phyloP scores from a whole-genome alignment of 2,888 invertebrate species.

The Cremastinae sp. region DNA sequence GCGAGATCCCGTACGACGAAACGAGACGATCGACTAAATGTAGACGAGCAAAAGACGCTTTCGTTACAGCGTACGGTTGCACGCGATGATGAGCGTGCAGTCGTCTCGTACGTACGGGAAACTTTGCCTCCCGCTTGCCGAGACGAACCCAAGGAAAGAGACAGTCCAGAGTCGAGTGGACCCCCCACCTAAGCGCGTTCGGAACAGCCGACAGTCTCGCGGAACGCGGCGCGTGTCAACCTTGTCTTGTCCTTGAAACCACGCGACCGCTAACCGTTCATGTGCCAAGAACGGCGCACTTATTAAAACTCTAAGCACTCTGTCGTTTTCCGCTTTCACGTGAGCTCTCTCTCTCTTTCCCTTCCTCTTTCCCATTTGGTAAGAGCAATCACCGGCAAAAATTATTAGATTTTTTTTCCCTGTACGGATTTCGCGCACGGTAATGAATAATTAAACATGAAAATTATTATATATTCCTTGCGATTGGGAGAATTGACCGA shows the following conservation, averaged over 20 bases:
- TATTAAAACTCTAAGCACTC: slow-evolving; percentile 47
- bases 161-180: slow-evolving; percentile 58
- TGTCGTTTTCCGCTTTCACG: slow-evolving; percentile 31
- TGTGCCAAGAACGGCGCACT: slow-evolving; percentile 69
- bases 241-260: slow-evolving; percentile 79
- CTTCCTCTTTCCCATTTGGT: slow-evolving; percentile 2
- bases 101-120: background rate
- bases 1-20: slow-evolving; percentile 34
- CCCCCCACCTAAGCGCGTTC: slow-evolving; percentile 56
- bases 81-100: slow-evolving; percentile 32
- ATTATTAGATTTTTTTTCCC: too few relatives aligned
- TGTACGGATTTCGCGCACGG: too few relatives aligned
- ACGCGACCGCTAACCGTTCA: slow-evolving; percentile 74
- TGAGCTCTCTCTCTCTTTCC: slow-evolving; percentile 27
- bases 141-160: slow-evolving; percentile 12
- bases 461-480: too few relatives aligned
- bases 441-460: too few relatives aligned
- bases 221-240: slow-evolving; percentile 79
- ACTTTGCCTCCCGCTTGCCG: background rate
- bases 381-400: too few relatives aligned
- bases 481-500: too few relatives aligned
- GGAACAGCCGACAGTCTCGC: slow-evolving; percentile 62
- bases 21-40: slow-evolving; percentile 21
- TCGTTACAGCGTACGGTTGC: slow-evolving; percentile 31
- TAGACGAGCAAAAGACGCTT: slow-evolving; percentile 31